Evolutionary conservation across 35 echinoderm and acorn worm genomes (phyloP), one percentile per base, ranked within the genome.

Genomic region (Diadema setosum): DNA sequence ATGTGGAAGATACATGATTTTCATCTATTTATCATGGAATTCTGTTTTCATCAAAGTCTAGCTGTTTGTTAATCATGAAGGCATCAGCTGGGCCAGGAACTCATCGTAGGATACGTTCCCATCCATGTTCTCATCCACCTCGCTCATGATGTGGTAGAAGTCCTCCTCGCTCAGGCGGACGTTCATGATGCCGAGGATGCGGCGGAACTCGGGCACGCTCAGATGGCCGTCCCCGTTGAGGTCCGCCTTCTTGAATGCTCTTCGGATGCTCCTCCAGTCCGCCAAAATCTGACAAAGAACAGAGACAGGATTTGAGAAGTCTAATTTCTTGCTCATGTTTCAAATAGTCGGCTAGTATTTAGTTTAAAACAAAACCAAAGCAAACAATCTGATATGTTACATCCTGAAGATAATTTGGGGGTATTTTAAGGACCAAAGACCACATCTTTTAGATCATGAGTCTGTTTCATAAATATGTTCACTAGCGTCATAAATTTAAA

Each of bases 241-340:
- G 82, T 98, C 96, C 1, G 96, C 96, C 76, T 98, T 94, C 85
- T 94, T 94, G 58, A 98, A 98, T 29, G 89, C 89, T 36, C 96
- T 83, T 36, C 96, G 75, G 7, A 98, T 76, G 20, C 55, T 91
- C 26, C 93, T 91, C 96, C 96, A 98, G 49, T 98, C 92, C 34
- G 83, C 86, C 18, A 88, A 50, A 31, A 98, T 82, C 96, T 98
- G 49, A 41, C 16, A 58, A 48, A 60, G 70, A 39, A 61, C 6
- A 36, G 2, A 55, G 39, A 41, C 41, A 86, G 3, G 5, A 40
- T 43, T 40, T 80, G 16, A 42, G 17, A 21, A 44, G 37, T 3
- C 20, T 3, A 46, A 29, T 25, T 16, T n/a, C 25, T n/a, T 55
- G 49, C 49, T 55, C n/a, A n/a, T n/a, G n/a, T n/a, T n/a, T n/a